Evolutionary conservation across 2,888 invertebrate species (phyloP), one percentile per base, ranked within the genome.

Genomic region (Meghimatium bilineatum): DNA sequence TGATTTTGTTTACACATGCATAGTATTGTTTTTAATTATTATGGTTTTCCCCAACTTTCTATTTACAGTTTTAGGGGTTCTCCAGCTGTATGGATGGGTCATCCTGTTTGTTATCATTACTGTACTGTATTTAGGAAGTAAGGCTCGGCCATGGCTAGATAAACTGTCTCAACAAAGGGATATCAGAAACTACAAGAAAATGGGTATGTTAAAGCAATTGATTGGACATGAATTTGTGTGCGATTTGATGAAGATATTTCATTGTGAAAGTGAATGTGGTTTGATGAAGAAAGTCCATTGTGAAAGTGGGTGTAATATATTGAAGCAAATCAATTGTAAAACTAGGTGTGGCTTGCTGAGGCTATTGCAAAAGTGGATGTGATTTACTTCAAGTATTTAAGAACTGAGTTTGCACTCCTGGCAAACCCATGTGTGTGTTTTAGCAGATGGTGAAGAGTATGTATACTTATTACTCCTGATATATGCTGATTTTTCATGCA

Each of bases 11-110:
- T n/a, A n/a, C n/a, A n/a, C n/a, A n/a, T n/a, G n/a, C n/a, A n/a
- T n/a, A n/a, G n/a, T n/a, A n/a, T n/a, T n/a, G n/a, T n/a, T n/a
- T n/a, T n/a, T n/a, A n/a, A n/a, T n/a, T n/a, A n/a, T n/a, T n/a
- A n/a, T n/a, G n/a, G n/a, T n/a, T n/a, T n/a, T n/a, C n/a, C n/a
- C n/a, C n/a, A n/a, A n/a, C n/a, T 88, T 75, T 52, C 8, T 74
- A 3, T 52, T 74, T 1, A 52, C 88, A 91, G 91, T 83, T n/a
- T n/a, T 87, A 23, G 86, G 49, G 23, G 85, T 88, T 84, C 38
- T 91, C 17, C 89, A 90, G 85, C 76, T 82, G 23, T 90, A 91
- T 87, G 91, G 91, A 26, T 91, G 91, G 91, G 87, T 89, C 63
- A 74, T 91, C 60, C 69, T 91, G 17, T 72, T 89, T 77, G 89